A percentile compares a stretch with the other conserved stretches of the same genome.
phyloP scores from a whole-genome alignment of 2,113 vertebrate species.

The Epinephelus moara region DNA sequence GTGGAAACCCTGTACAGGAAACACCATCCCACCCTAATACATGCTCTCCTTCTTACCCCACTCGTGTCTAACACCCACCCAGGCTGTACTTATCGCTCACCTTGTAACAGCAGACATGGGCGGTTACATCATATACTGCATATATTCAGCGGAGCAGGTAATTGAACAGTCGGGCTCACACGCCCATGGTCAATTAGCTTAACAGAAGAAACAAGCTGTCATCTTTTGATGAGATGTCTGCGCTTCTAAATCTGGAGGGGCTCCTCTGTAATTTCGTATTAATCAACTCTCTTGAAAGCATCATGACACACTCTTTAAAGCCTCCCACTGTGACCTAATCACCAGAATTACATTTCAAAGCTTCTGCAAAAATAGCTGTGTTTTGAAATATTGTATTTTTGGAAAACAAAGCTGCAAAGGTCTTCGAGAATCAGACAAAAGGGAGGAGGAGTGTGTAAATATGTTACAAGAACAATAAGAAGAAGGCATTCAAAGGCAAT shows the following conservation, averaged over 20 bases:
- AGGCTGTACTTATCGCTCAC: neutral
- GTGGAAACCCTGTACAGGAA: neutral
- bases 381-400: constrained; percentile 31
- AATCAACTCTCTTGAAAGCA: constrained; percentile 44
- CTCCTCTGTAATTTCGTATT: constrained; percentile 56
- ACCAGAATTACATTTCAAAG: neutral
- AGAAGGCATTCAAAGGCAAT: neutral
- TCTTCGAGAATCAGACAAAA: constrained; percentile 3
- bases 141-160: constrained; percentile 36
- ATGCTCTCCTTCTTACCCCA: neutral
- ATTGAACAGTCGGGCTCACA: constrained; percentile 36
- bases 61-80: neutral
- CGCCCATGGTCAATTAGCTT: constrained; percentile 52
- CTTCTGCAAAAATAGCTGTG: constrained; percentile 8
- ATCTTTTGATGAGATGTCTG: constrained; percentile 45
- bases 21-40: neutral
- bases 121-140: neutral
- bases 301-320: constrained; percentile 39
- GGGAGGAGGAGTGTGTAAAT: neutral
- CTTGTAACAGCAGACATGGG: neutral
- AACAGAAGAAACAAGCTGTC: constrained; percentile 57
- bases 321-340: constrained; percentile 37
- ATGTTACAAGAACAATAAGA: neutral
- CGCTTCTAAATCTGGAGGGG: constrained; percentile 54
- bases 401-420: constrained; percentile 13